Evolutionary conservation across 2,888 invertebrate species (phyloP), one percentile per base, ranked within the genome.

Genomic region (Tolmerus cingulatus): DNA sequence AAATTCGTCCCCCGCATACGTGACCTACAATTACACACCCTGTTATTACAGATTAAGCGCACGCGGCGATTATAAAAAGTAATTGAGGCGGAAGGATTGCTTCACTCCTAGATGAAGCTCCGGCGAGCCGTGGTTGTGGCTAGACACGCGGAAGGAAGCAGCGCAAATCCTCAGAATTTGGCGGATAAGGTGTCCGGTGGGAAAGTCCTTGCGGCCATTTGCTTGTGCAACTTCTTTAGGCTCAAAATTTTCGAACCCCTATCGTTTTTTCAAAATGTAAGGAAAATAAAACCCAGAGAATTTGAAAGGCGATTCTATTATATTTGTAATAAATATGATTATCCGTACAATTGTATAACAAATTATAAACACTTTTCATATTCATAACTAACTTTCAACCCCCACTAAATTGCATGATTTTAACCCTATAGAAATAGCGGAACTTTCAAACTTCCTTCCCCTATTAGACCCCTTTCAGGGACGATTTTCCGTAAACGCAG

Each of bases 11-110:
- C 55, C 51, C 81, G 55, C 16, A 81, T 81, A 84, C 46, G 74
- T 74, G 84, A 46, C 84, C 66, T 74, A 84, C 66, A 84, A 84
- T 84, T 84, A 84, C 84, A 84, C 84, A 84, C 84, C 84, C 84
- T 84, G 66, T 84, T 84, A 84, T 84, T 84, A 84, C 23, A 66
- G 84, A 84, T 84, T 84, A 66, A 14, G 74, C 37, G 23, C 84
- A 84, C 84, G 84, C 84, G 84, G 37, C 84, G 74, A 84, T 84
- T 84, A 84, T 84, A 84, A 84, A 66, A 84, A 84, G 19, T 40
- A 74, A 84, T 84, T 84, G 84, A 84, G 43, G 74, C 84, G 84
- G 66, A 84, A 84, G 74, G 66, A 84, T 81, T 81, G 51, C 34
- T 55, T 81, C 81, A 81, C 81, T 81, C 51, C 81, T 81, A 66